Conservation (phyloP, 2,113 vertebrate species). For the Rhegmatorhina hoffmannsi region DNA sequence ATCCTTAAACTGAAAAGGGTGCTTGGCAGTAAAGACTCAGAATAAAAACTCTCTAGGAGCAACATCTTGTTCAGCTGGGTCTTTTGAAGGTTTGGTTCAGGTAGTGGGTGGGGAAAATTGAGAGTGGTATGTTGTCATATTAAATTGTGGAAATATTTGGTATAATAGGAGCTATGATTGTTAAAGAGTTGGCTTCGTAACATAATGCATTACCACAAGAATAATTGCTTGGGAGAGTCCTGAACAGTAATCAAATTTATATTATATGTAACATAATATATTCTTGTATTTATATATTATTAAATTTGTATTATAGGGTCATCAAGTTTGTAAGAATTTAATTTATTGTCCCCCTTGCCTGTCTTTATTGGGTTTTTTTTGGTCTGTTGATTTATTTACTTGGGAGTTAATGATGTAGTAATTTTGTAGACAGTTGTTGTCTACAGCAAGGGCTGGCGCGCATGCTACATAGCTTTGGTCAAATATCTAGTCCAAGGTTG, state of each 20-base stretch:
- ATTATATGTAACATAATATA: not conserved
- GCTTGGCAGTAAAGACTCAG: not conserved
- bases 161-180: not conserved
- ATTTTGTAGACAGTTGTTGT: not conserved
- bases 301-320: not conserved
- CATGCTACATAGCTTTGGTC: not conserved
- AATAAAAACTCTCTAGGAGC: not conserved
- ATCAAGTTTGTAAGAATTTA: not conserved
- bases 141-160: not conserved
- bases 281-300: not conserved
- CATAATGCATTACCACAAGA: not conserved
- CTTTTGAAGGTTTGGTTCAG: not conserved
- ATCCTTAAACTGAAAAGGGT: not conserved
- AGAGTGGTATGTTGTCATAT: not conserved
- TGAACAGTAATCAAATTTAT: not conserved
- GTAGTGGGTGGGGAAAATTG: not conserved
- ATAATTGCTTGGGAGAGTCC: not conserved
- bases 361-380: not conserved
- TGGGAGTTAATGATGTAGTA: not conserved
- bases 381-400: not conserved
- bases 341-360: not conserved
- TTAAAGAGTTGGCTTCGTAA: not conserved
- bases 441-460: not conserved
- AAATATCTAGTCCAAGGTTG: not conserved
- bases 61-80: not conserved